These are phyloP conservation scores for Cyaniris semiargus DNA, from an alignment of 2,888 invertebrate genomes.

Conservation along the genomic window DNA sequence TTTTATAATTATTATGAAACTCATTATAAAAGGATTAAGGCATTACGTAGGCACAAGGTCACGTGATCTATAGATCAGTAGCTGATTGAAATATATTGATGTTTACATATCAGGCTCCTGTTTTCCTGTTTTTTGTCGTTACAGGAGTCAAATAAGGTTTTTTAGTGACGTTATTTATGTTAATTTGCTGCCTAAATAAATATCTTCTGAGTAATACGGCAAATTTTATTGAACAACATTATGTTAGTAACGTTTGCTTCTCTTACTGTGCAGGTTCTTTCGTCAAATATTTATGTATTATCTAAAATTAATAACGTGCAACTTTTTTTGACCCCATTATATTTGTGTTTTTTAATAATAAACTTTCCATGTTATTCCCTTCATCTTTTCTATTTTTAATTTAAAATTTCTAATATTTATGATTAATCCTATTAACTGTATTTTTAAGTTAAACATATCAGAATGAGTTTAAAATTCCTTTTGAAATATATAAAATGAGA, in stretches of 20 bases:
- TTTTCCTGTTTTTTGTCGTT: slow-evolving; percentile 17
- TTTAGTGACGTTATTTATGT: slow-evolving; percentile 16
- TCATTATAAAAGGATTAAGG: slow-evolving; percentile 1
- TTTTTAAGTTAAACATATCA: no score
- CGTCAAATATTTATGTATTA: no score
- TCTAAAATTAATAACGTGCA: no score
- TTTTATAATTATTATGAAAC: neutral
- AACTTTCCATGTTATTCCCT: no score
- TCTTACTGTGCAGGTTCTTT: neutral
- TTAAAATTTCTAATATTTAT: no score
- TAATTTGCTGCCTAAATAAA: neutral
- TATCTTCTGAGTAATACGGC: neutral
- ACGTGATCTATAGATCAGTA: neutral
- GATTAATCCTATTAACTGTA: no score
- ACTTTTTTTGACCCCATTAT: no score
- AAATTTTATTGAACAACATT: neutral
- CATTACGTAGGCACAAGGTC: neutral
- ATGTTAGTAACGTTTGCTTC: neutral
- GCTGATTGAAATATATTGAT: slow-evolving; percentile 1
- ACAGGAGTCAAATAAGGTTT: neutral
- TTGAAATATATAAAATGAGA: slow-evolving; percentile 9
- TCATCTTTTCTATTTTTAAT: no score
- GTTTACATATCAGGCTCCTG: slow-evolving; percentile 4
- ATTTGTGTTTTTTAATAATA: no score
- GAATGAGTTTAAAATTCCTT: neutral